Evolutionary conservation across 2,888 invertebrate species (phyloP).

Genomic region (Troides helena): DNA sequence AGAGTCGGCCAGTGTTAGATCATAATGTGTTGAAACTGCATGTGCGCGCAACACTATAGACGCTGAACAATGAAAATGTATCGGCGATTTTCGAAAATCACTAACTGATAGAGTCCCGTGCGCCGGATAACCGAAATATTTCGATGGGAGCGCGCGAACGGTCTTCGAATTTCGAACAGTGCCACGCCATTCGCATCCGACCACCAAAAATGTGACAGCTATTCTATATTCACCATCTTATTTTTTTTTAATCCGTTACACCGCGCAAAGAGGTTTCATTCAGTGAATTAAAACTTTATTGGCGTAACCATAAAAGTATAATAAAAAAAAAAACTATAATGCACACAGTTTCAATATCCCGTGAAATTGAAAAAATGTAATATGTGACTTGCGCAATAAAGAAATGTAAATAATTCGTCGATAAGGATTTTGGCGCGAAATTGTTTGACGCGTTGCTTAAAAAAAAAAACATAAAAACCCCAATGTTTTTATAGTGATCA

Average conservation of each 20-base stretch:
- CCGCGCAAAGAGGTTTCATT: slow-evolving; percentile 34
- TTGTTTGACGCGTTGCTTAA: slow-evolving; percentile 34
- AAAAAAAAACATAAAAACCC: slow-evolving; percentile 33
- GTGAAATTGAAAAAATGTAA: slow-evolving; percentile 67
- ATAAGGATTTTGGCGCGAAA: slow-evolving; percentile 47
- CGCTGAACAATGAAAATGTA: slow-evolving; percentile 67
- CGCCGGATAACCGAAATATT: slow-evolving; percentile 35
- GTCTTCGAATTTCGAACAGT: slow-evolving; percentile 37
- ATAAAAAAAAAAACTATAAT: slow-evolving; percentile 35
- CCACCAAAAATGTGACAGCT: slow-evolving; percentile 52
- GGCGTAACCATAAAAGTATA: slow-evolving; percentile 12
- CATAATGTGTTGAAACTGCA: slow-evolving; percentile 79
- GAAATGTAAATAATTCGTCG: slow-evolving; percentile 46
- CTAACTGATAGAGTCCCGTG: slow-evolving; percentile 37
- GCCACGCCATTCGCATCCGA: slow-evolving; percentile 34
- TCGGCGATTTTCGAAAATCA: slow-evolving; percentile 48
- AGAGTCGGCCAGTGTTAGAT: slow-evolving; percentile 79
- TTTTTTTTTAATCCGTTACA: slow-evolving; percentile 32
- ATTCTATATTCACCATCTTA: slow-evolving; percentile 27
- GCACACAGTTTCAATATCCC: slow-evolving; percentile 43
- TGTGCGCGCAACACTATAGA: slow-evolving; percentile 68
- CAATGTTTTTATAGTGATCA: slow-evolving; percentile 32
- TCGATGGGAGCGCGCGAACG: slow-evolving; percentile 46
- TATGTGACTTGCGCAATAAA: slow-evolving; percentile 53
- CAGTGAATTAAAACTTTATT: slow-evolving; percentile 27